These are phyloP conservation scores for Acanthosepion lycidas DNA, from an alignment of 2,888 invertebrate genomes.

Conservation along the genomic window DNA sequence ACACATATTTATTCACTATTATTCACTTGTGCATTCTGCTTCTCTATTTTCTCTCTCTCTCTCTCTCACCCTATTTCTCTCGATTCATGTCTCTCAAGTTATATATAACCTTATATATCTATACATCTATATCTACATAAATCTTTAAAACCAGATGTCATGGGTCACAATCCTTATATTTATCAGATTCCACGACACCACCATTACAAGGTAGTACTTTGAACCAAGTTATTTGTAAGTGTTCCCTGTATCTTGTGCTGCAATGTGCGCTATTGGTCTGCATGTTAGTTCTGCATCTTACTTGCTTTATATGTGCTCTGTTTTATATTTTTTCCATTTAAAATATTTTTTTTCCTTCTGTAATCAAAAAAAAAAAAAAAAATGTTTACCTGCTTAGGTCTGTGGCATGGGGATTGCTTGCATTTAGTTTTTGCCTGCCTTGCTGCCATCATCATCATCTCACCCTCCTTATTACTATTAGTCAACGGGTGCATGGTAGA, in stretches of 20 bases:
- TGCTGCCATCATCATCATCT: background rate
- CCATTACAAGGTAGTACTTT: constrained; percentile 15
- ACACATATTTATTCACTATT: background rate
- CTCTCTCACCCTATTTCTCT: background rate
- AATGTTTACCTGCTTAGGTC: background rate
- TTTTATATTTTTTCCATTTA: background rate
- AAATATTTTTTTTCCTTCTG: background rate
- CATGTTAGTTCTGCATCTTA: background rate
- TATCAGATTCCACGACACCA: constrained; percentile 38
- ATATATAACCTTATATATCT: background rate
- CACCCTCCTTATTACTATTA: background rate
- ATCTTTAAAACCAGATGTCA: constrained; percentile 33
- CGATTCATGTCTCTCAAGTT: background rate
- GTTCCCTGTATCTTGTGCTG: constrained; percentile 25
- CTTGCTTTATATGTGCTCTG: background rate
- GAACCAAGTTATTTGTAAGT: constrained; percentile 36
- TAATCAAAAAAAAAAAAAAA: too few relatives aligned
- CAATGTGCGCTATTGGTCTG: background rate
- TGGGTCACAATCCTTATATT: constrained; percentile 36
- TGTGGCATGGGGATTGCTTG: background rate
- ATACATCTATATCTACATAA: background rate
- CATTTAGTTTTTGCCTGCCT: background rate
- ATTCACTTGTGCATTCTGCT: constrained; percentile 34
- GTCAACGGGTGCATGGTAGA: background rate
- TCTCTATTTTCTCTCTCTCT: background rate